Evolutionary conservation across 2,888 invertebrate species (phyloP), one percentile per base, ranked within the genome.

Genomic region (Microchrysa polita): DNA sequence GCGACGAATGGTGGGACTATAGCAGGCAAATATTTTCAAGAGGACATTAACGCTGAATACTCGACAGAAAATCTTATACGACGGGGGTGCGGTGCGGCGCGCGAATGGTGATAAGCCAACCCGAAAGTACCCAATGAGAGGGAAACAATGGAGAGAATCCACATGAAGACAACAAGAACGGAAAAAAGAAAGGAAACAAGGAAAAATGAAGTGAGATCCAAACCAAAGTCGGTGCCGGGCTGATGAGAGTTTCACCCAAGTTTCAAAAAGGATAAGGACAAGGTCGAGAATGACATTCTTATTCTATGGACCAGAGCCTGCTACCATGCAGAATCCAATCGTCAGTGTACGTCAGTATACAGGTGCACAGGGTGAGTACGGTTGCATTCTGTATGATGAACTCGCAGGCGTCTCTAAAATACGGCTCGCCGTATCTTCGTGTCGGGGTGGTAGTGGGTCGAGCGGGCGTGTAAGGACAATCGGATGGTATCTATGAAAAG

Each of bases 211-310:
- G n/a, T n/a, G n/a, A n/a, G n/a, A n/a, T 34, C 27, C 27, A 34
- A 34, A 34, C 27, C 27, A 34, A 34, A 34, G 27, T 34, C 2
- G 27, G 27, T 7, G 2, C 27, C 7, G 27, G 22, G 59, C 2
- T 27, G 23, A 59, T 14, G 59, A 59, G 59, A 20, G 5, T 59
- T 59, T 59, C 7, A 34, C 59, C 27, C 22, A 59, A 59, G 59
- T 27, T 59, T 5, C n/a, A 59, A 59, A 59, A 52, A 23, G 59
- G 59, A 59, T 59, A 59, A 59, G 59, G 27, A 59, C 59, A 59
- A 59, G 59, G 59, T 23, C 59, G 22, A 59, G 27, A 52, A 52
- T 52, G 27, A 59, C 23, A 59, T 59, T 59, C 27, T 12, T 34
- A 34, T 34, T 14, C 59, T 59, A 52, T 9, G 18, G 22, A 14